Evolutionary conservation across 1,140 invertebrate genomes (phyloP).

Genomic region (Zaprionus gabonicus): DNA sequence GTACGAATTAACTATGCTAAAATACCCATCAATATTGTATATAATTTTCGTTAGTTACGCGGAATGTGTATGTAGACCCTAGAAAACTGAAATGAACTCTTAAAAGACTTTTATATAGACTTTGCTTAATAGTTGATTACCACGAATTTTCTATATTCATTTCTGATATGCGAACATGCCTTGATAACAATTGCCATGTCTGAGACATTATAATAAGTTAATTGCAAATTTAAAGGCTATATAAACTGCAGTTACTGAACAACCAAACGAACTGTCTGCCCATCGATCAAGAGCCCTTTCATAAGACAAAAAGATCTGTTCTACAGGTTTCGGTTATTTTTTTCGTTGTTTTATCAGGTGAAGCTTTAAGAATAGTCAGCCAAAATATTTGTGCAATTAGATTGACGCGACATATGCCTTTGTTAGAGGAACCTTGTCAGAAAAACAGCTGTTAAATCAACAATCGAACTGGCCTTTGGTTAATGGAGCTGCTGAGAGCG

Average conservation of each 20-base stretch:
- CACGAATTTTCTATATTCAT: constrained; percentile 46
- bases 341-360: constrained; percentile 57
- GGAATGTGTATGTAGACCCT: constrained; percentile 50
- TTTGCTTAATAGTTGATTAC: constrained; percentile 40
- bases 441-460: constrained; percentile 43
- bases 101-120: constrained; percentile 42
- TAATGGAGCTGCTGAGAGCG: constrained; percentile 44
- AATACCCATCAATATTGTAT: constrained; percentile 26
- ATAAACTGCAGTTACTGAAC: constrained; percentile 14
- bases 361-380: neutral
- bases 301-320: neutral
- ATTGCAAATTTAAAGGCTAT: constrained; percentile 19
- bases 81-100: constrained; percentile 56
- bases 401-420: constrained; percentile 12
- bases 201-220: constrained; percentile 20
- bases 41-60: constrained; percentile 45
- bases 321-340: neutral
- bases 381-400: constrained; percentile 20
- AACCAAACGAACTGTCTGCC: constrained; percentile 53
- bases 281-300: neutral
- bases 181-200: constrained; percentile 72
- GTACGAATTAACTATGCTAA: constrained; percentile 33
- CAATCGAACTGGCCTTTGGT: constrained; percentile 36
- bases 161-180: constrained; percentile 71
- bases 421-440: constrained; percentile 41